phyloP scores from a whole-genome alignment of 2,113 vertebrate species.

The Campylorhamphus procurvoides region DNA sequence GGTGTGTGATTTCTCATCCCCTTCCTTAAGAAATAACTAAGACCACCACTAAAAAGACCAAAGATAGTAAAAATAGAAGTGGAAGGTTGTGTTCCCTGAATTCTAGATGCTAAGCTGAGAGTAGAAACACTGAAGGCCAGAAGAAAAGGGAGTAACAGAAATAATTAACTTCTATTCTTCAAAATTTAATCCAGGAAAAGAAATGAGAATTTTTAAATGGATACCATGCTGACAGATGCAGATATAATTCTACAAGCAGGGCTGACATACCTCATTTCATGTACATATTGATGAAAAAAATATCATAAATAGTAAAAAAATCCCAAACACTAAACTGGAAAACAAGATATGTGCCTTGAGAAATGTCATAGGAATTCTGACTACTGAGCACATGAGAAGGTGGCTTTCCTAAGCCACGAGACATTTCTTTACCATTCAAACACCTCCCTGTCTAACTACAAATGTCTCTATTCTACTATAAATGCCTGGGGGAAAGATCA shows the following conservation, averaged over 20 bases:
- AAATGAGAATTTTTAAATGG: background rate
- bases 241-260: background rate
- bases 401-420: background rate
- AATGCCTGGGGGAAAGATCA: background rate
- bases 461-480: background rate
- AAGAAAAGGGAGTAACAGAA: background rate
- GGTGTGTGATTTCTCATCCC: background rate
- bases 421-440: background rate
- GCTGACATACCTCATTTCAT: background rate
- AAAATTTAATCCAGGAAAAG: background rate
- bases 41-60: background rate
- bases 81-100: background rate
- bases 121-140: background rate
- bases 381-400: background rate
- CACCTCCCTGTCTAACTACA: background rate
- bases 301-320: background rate
- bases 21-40: background rate
- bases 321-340: background rate
- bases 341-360: background rate
- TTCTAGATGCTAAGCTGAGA: background rate
- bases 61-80: background rate
- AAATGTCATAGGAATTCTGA: background rate
- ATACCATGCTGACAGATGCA: background rate
- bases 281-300: background rate
- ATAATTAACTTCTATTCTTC: background rate